phyloP scores from a whole-genome alignment of 2,797 vertebrate species.

The Tragelaphus eurycerus region DNA sequence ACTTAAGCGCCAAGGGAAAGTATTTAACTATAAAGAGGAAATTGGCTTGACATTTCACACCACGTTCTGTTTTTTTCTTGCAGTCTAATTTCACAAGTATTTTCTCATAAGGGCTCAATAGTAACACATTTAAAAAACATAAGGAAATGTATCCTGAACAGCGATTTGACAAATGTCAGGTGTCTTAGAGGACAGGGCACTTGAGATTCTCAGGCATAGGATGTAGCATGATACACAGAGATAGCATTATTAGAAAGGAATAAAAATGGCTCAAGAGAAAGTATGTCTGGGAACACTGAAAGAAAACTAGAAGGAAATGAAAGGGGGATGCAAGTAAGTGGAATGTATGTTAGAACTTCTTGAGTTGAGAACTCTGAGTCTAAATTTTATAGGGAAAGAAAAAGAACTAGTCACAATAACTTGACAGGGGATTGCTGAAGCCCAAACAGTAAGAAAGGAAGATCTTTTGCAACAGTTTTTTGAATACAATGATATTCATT shows the following conservation, averaged over 20 bases:
- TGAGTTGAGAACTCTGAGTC: constrained; percentile 12
- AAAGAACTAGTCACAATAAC: constrained; percentile 40
- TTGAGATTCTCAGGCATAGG: constrained; percentile 20
- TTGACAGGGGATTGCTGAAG: neutral
- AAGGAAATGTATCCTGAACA: constrained; percentile 29
- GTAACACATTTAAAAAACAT: neutral
- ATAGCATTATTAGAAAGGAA: constrained; percentile 49
- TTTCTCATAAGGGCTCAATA: constrained; percentile 12
- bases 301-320: constrained; percentile 49
- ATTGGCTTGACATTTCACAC: neutral
- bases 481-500: neutral
- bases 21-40: constrained; percentile 24
- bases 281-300: neutral
- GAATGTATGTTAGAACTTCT: constrained; percentile 35
- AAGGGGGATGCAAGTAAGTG: neutral
- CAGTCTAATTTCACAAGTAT: constrained; percentile 40
- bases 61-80: neutral
- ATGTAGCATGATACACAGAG: neutral
- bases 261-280: constrained; percentile 37
- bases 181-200: constrained; percentile 29
- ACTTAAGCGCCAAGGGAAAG: constrained; percentile 23
- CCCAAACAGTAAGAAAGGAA: neutral
- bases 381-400: constrained; percentile 41
- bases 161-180: constrained; percentile 33
- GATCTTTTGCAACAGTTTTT: neutral